Evolutionary conservation across 1,140 invertebrate species (phyloP).

Genomic region (Drosophila cardini): DNA sequence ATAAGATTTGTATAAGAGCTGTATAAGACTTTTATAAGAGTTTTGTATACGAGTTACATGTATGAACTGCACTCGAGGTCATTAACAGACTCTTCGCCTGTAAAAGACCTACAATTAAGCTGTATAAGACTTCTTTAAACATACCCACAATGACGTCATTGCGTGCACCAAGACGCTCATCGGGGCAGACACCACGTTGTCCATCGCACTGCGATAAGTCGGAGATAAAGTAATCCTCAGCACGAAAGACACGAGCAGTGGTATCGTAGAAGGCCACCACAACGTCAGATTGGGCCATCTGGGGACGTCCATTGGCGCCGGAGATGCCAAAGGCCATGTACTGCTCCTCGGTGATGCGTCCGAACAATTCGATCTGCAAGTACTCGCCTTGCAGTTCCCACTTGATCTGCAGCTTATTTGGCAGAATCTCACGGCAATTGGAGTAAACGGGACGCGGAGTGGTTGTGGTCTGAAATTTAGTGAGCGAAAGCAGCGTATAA

Average conservation of each 20-base stretch:
- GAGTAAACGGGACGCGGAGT: slow-evolving; percentile 86
- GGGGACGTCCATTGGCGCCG: slow-evolving; percentile 88
- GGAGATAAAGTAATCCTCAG: slow-evolving; percentile 94
- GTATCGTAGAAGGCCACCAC: slow-evolving; percentile 93
- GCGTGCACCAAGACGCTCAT: slow-evolving; percentile 91
- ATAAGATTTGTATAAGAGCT: not conserved
- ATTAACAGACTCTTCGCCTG: no score
- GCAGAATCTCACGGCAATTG: slow-evolving; percentile 92
- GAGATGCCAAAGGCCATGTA: slow-evolving; percentile 95
- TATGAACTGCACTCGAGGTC: no score
- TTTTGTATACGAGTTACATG: not conserved
- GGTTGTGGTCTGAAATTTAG: slow-evolving; percentile 86
- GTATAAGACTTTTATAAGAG: not conserved
- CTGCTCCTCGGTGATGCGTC: slow-evolving; percentile 91
- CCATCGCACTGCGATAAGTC: slow-evolving; percentile 93
- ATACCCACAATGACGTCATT: slow-evolving; percentile 91
- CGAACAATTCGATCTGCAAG: slow-evolving; percentile 91
- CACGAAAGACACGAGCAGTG: slow-evolving; percentile 89
- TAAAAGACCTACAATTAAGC: no score
- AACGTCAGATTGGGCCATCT: slow-evolving; percentile 93
- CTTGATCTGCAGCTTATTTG: slow-evolving; percentile 91
- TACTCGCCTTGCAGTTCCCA: slow-evolving; percentile 91
- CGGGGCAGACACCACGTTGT: slow-evolving; percentile 93
- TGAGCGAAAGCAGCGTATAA: slow-evolving; percentile 14
- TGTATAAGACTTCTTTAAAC: slow-evolving; percentile 4